Evolutionary conservation across 2,888 invertebrate genomes (phyloP).

Genomic region (Agrotis exclamationis): DNA sequence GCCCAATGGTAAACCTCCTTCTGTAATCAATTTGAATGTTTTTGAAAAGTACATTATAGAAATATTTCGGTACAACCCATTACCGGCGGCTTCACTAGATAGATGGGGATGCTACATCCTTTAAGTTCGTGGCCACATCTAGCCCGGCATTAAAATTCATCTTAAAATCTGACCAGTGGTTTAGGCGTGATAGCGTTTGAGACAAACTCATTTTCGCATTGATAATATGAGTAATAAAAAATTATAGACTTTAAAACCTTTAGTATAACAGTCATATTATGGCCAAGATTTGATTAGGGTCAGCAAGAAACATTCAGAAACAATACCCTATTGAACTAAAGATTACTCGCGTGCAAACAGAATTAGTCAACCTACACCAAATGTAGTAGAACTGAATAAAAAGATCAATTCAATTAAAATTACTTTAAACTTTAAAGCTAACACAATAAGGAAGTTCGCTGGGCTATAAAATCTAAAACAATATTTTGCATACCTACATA

Average conservation of each 20-base stretch:
- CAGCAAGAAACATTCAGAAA: neutral
- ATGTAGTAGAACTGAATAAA: neutral
- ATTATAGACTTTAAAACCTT: neutral
- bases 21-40: no score
- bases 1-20: no score
- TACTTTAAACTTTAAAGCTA: neutral
- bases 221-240: no score
- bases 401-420: neutral
- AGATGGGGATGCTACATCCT: no score
- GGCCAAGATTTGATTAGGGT: neutral
- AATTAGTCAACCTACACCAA: neutral
- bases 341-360: neutral
- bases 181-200: no score
- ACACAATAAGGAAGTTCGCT: neutral
- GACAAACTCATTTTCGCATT: no score
- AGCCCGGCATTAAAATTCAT: no score
- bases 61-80: no score
- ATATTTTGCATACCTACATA: slow-evolving; percentile 5
- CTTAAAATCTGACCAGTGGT: no score
- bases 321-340: slow-evolving; percentile 3
- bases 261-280: neutral
- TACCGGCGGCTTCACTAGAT: no score
- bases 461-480: neutral
- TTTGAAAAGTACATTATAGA: no score
- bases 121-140: no score